phyloP scores from a whole-genome alignment of 2,888 invertebrate genomes.

The Sinelater perroti region DNA sequence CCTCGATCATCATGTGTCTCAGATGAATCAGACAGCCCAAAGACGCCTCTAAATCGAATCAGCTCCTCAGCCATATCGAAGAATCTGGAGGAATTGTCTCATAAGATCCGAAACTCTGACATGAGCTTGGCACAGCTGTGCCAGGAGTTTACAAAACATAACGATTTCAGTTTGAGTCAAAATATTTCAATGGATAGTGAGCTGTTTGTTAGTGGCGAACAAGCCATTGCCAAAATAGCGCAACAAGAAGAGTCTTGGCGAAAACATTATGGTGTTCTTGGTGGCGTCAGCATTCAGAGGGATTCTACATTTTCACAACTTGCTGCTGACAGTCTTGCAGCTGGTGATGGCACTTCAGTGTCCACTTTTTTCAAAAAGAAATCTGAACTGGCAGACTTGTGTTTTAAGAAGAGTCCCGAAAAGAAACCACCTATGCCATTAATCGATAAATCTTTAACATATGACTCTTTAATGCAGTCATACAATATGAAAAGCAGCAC shows the following conservation, averaged over 20 bases:
- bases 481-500: background rate
- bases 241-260: conserved; percentile 61
- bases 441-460: conserved; percentile 43
- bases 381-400: conserved; percentile 56
- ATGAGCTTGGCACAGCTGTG: conserved; percentile 48
- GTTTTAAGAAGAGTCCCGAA: conserved; percentile 46
- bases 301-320: conserved; percentile 20
- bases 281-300: conserved; percentile 12
- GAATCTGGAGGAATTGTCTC: conserved; percentile 44
- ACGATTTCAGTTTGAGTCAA: conserved; percentile 20
- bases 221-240: conserved; percentile 56
- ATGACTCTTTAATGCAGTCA: background rate
- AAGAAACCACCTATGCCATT: conserved; percentile 49
- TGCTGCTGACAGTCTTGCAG: background rate
- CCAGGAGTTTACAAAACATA: conserved; percentile 44
- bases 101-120: conserved; percentile 45
- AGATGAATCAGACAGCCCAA: conserved; percentile 1
- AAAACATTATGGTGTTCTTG: conserved; percentile 46
- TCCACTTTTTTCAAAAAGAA: conserved; percentile 61
- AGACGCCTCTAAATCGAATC: conserved; percentile 15
- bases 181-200: conserved; percentile 38
- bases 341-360: conserved; percentile 56
- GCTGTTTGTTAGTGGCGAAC: conserved; percentile 54
- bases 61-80: conserved; percentile 15
- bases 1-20: conserved; percentile 46